Evolutionary conservation across 1,140 invertebrate species (phyloP).

Genomic region (Schlechtendalia chinensis): DNA sequence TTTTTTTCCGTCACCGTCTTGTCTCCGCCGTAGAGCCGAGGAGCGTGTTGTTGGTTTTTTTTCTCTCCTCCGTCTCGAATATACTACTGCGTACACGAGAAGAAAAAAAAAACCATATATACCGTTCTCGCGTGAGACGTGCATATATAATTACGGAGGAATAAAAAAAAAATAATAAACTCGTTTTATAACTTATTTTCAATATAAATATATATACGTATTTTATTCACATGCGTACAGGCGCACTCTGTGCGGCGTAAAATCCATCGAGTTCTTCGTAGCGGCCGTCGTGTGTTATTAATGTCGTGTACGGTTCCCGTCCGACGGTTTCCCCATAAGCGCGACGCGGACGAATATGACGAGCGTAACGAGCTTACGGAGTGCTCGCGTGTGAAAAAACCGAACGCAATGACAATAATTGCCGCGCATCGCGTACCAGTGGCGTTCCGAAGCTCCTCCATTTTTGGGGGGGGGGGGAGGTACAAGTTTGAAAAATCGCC

Average conservation of each 20-base stretch:
- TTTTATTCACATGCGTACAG: not conserved
- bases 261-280: not conserved
- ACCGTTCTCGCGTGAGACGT: slow-evolving; percentile 7
- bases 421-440: too few relatives aligned
- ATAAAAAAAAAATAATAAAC: slow-evolving; percentile 9
- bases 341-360: too few relatives aligned
- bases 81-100: not conserved
- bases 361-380: too few relatives aligned
- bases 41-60: slow-evolving; percentile 4
- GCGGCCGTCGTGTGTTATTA: too few relatives aligned
- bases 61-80: not conserved
- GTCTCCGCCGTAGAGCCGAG: not conserved
- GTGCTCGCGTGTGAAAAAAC: too few relatives aligned
- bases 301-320: too few relatives aligned
- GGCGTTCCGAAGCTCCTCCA: too few relatives aligned
- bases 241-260: not conserved
- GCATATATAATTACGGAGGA: slow-evolving; percentile 24
- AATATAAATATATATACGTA: too few relatives aligned
- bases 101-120: slow-evolving; percentile 16
- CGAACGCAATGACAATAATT: too few relatives aligned
- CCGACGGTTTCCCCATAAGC: too few relatives aligned
- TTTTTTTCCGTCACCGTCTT: not conserved
- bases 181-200: slow-evolving; percentile 37
- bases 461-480: too few relatives aligned
- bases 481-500: too few relatives aligned